These are phyloP conservation scores for Turdus rufiventris DNA, from an alignment of 2,113 vertebrate species.

Conservation along the genomic window DNA sequence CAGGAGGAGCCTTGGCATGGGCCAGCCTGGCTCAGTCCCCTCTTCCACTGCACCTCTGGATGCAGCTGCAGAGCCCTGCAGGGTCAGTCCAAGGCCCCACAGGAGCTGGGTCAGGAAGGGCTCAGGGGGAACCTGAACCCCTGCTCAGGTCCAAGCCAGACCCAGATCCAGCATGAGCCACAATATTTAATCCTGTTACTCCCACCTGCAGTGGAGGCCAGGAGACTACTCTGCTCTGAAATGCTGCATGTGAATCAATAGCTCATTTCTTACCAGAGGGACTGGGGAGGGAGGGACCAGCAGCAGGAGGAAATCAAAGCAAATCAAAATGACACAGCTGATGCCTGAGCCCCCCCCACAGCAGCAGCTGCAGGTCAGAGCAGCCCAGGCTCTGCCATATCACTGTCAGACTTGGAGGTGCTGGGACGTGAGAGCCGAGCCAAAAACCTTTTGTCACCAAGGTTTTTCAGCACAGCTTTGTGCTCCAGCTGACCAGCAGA, in stretches of 20 bases:
- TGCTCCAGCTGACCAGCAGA: not conserved
- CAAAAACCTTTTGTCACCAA: not conserved
- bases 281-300: not conserved
- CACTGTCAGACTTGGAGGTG: not conserved
- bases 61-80: fast-evolving
- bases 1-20: not conserved
- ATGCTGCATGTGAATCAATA: not conserved
- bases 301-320: not conserved
- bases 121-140: not conserved
- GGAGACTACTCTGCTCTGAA: not conserved
- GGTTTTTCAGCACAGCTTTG: not conserved
- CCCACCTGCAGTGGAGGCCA: not conserved
- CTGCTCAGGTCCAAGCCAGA: not conserved
- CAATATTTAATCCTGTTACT: not conserved
- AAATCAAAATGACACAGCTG: not conserved
- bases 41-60: not conserved
- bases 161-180: not conserved
- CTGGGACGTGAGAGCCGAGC: not conserved
- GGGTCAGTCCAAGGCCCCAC: not conserved
- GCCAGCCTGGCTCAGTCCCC: not conserved
- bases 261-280: not conserved
- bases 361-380: not conserved
- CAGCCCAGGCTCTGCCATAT: not conserved
- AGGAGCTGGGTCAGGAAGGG: not conserved
- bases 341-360: fast-evolving